Percentiles rank a stretch among this genome's conserved stretches.
Evolutionary conservation across 2,797 vertebrate genomes (phyloP).

Genomic region (Tadarida brasiliensis): DNA sequence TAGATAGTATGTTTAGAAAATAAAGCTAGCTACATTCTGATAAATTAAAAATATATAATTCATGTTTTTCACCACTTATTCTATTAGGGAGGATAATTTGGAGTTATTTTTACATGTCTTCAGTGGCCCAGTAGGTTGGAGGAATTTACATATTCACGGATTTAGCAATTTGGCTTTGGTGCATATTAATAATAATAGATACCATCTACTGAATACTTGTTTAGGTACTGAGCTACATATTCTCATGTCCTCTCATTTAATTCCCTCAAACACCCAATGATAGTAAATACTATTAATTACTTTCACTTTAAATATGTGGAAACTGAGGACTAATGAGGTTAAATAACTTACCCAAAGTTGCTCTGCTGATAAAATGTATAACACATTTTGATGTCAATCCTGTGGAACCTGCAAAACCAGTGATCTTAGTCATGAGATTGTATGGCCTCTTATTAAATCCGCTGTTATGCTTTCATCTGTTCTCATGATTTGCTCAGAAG

Average conservation of each 20-base stretch:
- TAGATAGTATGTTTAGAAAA: neutral
- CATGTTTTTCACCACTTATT: neutral
- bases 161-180: neutral
- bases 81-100: neutral
- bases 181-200: neutral
- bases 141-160: neutral
- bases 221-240: neutral
- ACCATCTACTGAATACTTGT: neutral
- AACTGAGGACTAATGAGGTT: neutral
- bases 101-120: neutral
- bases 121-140: neutral
- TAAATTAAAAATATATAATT: neutral
- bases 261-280: neutral
- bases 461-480: neutral
- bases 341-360: neutral
- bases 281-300: neutral
- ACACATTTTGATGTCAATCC: neutral
- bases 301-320: neutral
- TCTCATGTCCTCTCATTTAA: neutral
- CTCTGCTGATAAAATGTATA: neutral
- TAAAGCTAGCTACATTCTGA: neutral
- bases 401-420: neutral
- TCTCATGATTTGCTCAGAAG: neutral
- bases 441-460: neutral
- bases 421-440: neutral